These are phyloP conservation scores for Acrocyrtus sp. DNA, from an alignment of 2,888 invertebrate genomes.

Conservation along the genomic window DNA sequence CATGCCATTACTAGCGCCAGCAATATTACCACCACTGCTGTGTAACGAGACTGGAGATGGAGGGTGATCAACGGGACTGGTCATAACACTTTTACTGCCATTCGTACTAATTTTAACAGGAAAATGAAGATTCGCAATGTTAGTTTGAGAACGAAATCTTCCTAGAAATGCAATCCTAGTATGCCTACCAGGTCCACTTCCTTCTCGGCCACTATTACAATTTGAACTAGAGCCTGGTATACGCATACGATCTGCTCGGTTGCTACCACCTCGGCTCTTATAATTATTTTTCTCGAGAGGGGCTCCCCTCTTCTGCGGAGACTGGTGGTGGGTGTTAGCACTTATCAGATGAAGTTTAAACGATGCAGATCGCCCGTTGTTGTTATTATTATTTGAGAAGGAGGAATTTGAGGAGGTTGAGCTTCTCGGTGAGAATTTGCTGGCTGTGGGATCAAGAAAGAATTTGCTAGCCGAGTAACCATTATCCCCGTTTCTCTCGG, in stretches of 20 bases:
- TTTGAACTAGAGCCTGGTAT: conserved; percentile 14
- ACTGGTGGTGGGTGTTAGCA: conserved; percentile 15
- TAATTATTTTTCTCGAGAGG: conserved; percentile 17
- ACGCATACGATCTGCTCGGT: conserved; percentile 28
- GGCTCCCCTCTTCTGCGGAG: conserved; percentile 6
- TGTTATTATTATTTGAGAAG: conserved; percentile 27
- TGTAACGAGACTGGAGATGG: conserved; percentile 49
- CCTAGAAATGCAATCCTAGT: conserved; percentile 50
- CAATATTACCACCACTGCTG: conserved; percentile 32
- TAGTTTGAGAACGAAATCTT: conserved; percentile 59
- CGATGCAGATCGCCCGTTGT: conserved; percentile 42
- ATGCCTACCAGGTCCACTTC: conserved; percentile 25
- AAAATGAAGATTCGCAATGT: conserved; percentile 40
- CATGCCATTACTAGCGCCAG: conserved; percentile 14
- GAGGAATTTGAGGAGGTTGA: conserved; percentile 35
- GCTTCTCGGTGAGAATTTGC: conserved; percentile 45
- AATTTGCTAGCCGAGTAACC: conserved; percentile 47
- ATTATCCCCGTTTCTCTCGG: conserved; percentile 52
- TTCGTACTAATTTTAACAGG: conserved; percentile 43
- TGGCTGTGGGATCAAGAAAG: conserved; percentile 47
- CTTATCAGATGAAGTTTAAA: conserved; percentile 54
- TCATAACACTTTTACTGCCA: conserved; percentile 56
- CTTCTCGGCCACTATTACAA: conserved; percentile 9
- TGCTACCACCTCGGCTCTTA: conserved; percentile 22
- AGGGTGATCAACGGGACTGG: conserved; percentile 54